Conservation (phyloP, 2,113 vertebrate genomes). For the Ictidomys tridecemlineatus region DNA sequence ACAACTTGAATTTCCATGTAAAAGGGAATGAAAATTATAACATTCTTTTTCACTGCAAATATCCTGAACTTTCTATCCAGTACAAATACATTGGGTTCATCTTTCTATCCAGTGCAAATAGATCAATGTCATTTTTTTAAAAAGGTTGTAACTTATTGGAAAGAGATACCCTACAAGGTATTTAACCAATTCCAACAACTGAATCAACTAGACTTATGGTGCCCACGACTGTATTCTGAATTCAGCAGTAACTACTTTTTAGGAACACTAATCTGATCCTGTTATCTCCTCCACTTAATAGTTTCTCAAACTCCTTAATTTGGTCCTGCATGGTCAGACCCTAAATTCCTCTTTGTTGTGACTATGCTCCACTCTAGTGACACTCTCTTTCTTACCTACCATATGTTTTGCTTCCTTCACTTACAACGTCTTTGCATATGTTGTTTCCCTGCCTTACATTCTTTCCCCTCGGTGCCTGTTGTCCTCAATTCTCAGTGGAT, state of each 20-base stretch:
- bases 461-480: neutral
- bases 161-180: neutral
- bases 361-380: neutral
- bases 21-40: neutral
- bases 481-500: neutral
- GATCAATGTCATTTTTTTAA: neutral
- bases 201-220: neutral
- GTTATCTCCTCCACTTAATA: neutral
- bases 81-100: neutral
- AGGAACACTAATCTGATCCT: neutral
- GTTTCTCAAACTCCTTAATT: neutral
- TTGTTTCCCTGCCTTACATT: neutral
- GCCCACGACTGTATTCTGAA: neutral
- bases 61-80: neutral
- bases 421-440: neutral
- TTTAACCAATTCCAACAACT: neutral
- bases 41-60: neutral
- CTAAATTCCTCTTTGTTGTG: neutral
- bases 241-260: neutral
- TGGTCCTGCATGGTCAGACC: neutral
- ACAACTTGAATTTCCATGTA: neutral
- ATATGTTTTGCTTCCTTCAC: neutral
- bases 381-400: neutral
- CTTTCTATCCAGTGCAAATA: neutral
- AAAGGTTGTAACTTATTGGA: slow-evolving; percentile 20